A percentile compares a stretch with the other conserved stretches of the same genome.
phyloP scores from a whole-genome alignment of 2,888 invertebrate species.

The Zygothrica quintamaculata region DNA sequence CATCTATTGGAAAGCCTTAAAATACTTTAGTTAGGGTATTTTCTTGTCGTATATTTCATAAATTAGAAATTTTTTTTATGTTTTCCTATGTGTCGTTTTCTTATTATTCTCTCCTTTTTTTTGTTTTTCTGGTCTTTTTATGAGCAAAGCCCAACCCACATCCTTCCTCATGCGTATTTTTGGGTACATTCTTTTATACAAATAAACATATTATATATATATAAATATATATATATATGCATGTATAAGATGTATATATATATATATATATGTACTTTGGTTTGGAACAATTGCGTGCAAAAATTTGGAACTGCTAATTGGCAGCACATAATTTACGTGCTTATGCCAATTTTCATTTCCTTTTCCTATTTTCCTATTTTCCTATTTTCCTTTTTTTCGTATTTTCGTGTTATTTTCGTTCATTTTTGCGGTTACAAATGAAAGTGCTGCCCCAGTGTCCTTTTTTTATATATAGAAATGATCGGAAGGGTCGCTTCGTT shows the following conservation, averaged over 20 bases:
- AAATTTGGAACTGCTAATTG: slow-evolving; percentile 75
- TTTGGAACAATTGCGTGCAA: slow-evolving; percentile 63
- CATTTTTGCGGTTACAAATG: slow-evolving; percentile 17
- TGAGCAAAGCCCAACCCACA: slow-evolving; percentile 8
- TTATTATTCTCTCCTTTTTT: no score
- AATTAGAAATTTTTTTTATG: slow-evolving; percentile 1
- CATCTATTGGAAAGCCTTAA: no score
- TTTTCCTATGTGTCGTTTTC: slow-evolving; percentile 18
- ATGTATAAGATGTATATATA: no score
- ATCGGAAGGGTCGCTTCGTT: background rate
- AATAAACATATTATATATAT: no score
- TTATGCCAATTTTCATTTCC: slow-evolving; percentile 71
- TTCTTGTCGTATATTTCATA: background rate
- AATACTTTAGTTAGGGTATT: no score
- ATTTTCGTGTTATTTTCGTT: slow-evolving; percentile 48
- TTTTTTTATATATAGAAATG: slow-evolving; percentile 7
- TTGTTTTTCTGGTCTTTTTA: slow-evolving; percentile 16
- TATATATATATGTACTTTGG: background rate
- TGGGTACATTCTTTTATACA: slow-evolving; percentile 34
- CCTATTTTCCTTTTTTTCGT: no score
- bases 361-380: slow-evolving; percentile 48
- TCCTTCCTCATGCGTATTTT: slow-evolving; percentile 42
- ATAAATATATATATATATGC: no score
- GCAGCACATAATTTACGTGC: slow-evolving; percentile 78
- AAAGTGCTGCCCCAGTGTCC: slow-evolving; percentile 5